phyloP scores from a whole-genome alignment of 2,113 vertebrate genomes.

The Paramormyrops kingsleyae region DNA sequence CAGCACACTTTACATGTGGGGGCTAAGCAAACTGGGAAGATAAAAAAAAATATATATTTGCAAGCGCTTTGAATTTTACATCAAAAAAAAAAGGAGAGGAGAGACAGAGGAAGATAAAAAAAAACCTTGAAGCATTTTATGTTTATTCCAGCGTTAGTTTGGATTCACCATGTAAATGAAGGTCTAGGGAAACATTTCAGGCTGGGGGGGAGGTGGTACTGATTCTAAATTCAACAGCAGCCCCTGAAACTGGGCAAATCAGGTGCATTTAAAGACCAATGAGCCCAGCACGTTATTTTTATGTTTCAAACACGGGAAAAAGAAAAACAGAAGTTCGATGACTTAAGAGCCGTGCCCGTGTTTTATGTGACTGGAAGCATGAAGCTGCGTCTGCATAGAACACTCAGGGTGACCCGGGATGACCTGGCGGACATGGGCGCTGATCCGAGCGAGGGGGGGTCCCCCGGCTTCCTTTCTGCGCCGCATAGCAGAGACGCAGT shows the following conservation, averaged over 20 bases:
- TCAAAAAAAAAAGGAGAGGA: constrained; percentile 57
- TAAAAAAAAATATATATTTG: constrained; percentile 74
- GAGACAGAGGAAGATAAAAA: background rate
- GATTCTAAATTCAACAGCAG: background rate
- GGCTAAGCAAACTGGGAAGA: constrained; percentile 74
- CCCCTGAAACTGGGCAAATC: constrained; percentile 4
- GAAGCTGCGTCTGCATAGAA: background rate
- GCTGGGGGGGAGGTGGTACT: background rate
- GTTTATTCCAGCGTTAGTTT: constrained; percentile 54
- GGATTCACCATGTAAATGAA: constrained; percentile 71
- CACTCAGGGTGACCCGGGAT: background rate
- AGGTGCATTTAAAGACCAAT: background rate
- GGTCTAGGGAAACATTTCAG: constrained; percentile 43
- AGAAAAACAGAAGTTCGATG: background rate
- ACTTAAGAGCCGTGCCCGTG: background rate
- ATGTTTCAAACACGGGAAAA: background rate
- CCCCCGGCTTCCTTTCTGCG: background rate
- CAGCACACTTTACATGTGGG: constrained; percentile 82
- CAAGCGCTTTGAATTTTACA: constrained; percentile 85
- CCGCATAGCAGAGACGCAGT: background rate
- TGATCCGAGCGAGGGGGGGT: background rate
- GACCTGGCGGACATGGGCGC: background rate
- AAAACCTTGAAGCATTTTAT: constrained; percentile 52
- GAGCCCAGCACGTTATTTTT: background rate
- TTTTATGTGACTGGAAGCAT: background rate